Evolutionary conservation across 2,888 invertebrate species (phyloP), one percentile per base, ranked within the genome.

Genomic region (Nudaria mundana): DNA sequence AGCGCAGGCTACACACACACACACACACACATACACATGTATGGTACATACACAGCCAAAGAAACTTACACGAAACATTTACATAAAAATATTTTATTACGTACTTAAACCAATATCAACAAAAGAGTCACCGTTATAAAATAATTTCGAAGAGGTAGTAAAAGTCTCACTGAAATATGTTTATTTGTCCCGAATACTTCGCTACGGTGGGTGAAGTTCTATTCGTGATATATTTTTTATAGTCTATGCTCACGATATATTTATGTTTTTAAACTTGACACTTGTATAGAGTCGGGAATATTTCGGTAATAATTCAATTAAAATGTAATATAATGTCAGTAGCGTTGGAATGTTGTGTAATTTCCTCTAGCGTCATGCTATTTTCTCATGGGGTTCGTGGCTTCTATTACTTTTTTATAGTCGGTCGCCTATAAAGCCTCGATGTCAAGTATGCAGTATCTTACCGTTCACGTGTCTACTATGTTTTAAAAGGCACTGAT

Each of bases 101-200:
- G 22, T 30, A 37, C 41, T 48, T 45, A 44, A 46, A 45, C 23
- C 18, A 30, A 38, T 44, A 49, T 30, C 30, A 48, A 48, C 40
- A 40, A 39, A 50, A 48, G 31, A 22, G 22, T 42, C 14, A 15
- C 30, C 14, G 30, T 10, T 32, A 40, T 46, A 42, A 48, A 49
- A 55, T 46, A 32, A 48, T 39, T 47, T 48, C 41, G 43, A 32
- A 46, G 37, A 26, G 26, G 30, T 18, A 4, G 36, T 57, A 52
- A 59, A 58, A 13, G 52, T 57, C 56, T 10, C 7, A 3, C 24
- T 14, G 26, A 32, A 52, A 45, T 57, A 52, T 48, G 44, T 41
- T 37, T 26, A 33, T 40, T 37, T 30, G 30, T 13, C n/a, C 30
- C 12, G 36, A 45, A 49, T 35, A 44, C 24, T 29, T 1, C 2